Evolutionary conservation across 1,140 invertebrate species (phyloP).

Genomic region (Zaprionus inermis): DNA sequence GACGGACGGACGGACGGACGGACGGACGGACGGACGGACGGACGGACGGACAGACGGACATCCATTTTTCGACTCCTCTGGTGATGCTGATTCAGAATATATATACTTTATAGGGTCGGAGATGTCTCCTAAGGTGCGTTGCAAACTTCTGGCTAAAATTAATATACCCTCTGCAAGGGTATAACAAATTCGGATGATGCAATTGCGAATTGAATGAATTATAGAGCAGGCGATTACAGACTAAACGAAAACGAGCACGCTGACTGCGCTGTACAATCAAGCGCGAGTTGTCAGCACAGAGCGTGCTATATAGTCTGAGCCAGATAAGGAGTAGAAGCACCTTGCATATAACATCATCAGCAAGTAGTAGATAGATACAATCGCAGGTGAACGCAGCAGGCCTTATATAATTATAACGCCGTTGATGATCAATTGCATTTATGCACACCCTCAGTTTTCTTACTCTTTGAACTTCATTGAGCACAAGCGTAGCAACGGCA

Average conservation of each 20-base stretch:
- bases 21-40: too few relatives aligned
- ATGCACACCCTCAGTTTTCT: constrained; percentile 10
- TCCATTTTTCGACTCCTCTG: too few relatives aligned
- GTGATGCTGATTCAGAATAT: too few relatives aligned
- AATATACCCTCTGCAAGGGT: too few relatives aligned
- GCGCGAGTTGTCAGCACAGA: neutral
- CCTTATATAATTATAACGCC: constrained; percentile 14
- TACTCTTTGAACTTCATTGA: constrained; percentile 24
- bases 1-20: too few relatives aligned
- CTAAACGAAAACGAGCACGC: neutral
- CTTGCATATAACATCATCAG: neutral
- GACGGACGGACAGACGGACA: too few relatives aligned
- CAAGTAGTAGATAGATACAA: neutral
- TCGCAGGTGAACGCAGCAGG: neutral
- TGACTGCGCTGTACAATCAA: neutral
- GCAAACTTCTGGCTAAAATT: too few relatives aligned
- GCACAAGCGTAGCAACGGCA: constrained; percentile 22
- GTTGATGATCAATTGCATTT: constrained; percentile 10
- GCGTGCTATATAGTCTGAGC: neutral
- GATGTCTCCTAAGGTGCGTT: too few relatives aligned
- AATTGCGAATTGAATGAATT: constrained; percentile 3
- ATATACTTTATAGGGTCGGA: too few relatives aligned
- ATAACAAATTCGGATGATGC: constrained; percentile 26
- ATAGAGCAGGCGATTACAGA: neutral
- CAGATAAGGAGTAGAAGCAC: neutral